Conservation (phyloP, 2,888 invertebrate genomes). For the Pristionchus japonicus region DNA sequence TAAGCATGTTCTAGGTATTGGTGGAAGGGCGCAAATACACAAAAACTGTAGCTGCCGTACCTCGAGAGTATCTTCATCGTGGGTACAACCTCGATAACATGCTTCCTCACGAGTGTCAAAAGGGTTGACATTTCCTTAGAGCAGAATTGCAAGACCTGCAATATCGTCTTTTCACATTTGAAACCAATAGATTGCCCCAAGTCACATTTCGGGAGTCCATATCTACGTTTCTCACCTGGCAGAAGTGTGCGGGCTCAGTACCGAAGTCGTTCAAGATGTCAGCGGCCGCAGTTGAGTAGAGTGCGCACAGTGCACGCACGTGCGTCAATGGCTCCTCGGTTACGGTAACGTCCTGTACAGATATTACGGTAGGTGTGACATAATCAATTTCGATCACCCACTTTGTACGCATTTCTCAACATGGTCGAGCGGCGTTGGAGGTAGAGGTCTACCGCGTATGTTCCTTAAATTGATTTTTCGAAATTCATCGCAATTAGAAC, state of each 20-base stretch:
- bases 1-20: too few species aligned
- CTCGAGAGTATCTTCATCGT: slow-evolving; percentile 45
- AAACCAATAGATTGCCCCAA: neutral
- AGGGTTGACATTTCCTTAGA: slow-evolving; percentile 70
- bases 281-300: slow-evolving; percentile 64
- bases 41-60: neutral
- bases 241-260: slow-evolving; percentile 62
- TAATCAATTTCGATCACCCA: neutral
- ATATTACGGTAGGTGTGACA: too few species aligned
- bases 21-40: too few species aligned
- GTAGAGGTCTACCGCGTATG: slow-evolving; percentile 72
- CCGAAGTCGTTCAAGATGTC: slow-evolving; percentile 68
- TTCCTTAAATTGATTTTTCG: slow-evolving; percentile 50
- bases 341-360: slow-evolving; percentile 55
- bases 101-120: slow-evolving; percentile 66
- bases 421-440: slow-evolving; percentile 64
- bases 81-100: slow-evolving; percentile 66
- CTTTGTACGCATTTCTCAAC: slow-evolving; percentile 40
- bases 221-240: slow-evolving; percentile 75
- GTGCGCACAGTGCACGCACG: slow-evolving; percentile 63
- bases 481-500: neutral
- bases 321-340: slow-evolving; percentile 70
- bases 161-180: neutral
- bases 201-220: neutral
- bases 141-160: slow-evolving; percentile 70